Conservation (phyloP, 1,140 invertebrate species). For the Brevipalpus yothersi region DNA sequence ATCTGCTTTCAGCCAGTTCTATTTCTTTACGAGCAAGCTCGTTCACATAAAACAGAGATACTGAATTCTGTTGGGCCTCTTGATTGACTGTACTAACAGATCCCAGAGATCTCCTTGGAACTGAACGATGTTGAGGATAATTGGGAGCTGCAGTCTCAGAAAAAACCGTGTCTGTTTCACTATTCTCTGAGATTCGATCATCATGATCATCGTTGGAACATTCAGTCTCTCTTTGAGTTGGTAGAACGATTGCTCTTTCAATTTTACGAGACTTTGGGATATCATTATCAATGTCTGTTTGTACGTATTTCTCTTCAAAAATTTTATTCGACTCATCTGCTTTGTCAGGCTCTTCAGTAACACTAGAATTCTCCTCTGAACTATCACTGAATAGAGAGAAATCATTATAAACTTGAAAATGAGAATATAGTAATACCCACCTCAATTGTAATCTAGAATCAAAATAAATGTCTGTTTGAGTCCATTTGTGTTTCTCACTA, state of each 20-base stretch:
- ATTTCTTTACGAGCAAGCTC: conserved; percentile 9
- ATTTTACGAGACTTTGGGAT: background rate
- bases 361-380: too few species aligned
- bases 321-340: too few species aligned
- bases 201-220: background rate
- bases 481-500: background rate
- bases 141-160: background rate
- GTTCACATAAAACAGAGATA: conserved; percentile 7
- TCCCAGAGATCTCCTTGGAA: background rate
- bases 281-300: background rate
- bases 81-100: background rate
- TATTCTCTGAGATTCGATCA: background rate
- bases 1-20: conserved; percentile 3
- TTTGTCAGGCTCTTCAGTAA: too few species aligned
- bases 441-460: background rate
- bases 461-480: background rate
- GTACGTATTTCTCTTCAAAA: background rate
- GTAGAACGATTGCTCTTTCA: conserved; percentile 3
- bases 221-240: background rate
- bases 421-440: too few species aligned
- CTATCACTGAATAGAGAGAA: too few species aligned
- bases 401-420: too few species aligned
- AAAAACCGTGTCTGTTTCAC: background rate
- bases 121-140: background rate
- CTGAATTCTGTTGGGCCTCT: background rate